Evolutionary conservation across 1,140 invertebrate genomes (phyloP).

Genomic region (Armadillidium nasatum): DNA sequence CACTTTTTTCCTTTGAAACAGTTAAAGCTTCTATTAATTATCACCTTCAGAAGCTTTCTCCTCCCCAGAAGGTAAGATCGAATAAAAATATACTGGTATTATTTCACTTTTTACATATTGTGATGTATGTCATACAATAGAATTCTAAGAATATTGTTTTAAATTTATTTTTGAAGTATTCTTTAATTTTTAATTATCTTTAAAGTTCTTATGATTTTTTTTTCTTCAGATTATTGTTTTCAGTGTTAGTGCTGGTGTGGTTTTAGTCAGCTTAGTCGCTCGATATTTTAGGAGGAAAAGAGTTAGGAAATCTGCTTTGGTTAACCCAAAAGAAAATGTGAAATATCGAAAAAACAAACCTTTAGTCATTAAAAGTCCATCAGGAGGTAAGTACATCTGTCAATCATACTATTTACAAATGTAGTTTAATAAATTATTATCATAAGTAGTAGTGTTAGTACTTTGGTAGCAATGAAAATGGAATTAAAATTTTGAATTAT

Average conservation of each 20-base stretch:
- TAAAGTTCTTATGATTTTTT: neutral
- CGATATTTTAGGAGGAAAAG: constrained; percentile 18
- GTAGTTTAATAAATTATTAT: too few relatives aligned
- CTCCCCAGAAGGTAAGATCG: neutral
- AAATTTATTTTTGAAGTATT: neutral
- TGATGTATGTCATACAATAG: neutral
- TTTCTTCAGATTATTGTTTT: constrained; percentile 11
- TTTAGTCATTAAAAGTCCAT: constrained; percentile 23
- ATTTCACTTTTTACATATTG: neutral
- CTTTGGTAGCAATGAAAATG: too few relatives aligned
- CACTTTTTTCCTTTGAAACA: neutral
- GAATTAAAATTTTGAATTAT: too few relatives aligned
- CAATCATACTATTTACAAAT: too few relatives aligned
- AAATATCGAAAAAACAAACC: constrained; percentile 24
- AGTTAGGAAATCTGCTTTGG: constrained; percentile 1
- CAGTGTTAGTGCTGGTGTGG: constrained; percentile 19
- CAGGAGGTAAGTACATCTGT: constrained; percentile 16
- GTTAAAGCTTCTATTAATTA: neutral
- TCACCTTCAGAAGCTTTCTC: neutral
- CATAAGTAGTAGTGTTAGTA: too few relatives aligned
- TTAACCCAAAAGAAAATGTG: constrained; percentile 19
- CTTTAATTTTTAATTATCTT: neutral
- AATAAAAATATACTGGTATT: neutral
- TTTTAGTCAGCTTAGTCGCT: constrained; percentile 16
- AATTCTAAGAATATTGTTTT: neutral